Percentiles rank a stretch among this genome's conserved stretches.
Evolutionary conservation across 2,888 invertebrate genomes (phyloP).

Genomic region (Zootermopsis nevadensis): DNA sequence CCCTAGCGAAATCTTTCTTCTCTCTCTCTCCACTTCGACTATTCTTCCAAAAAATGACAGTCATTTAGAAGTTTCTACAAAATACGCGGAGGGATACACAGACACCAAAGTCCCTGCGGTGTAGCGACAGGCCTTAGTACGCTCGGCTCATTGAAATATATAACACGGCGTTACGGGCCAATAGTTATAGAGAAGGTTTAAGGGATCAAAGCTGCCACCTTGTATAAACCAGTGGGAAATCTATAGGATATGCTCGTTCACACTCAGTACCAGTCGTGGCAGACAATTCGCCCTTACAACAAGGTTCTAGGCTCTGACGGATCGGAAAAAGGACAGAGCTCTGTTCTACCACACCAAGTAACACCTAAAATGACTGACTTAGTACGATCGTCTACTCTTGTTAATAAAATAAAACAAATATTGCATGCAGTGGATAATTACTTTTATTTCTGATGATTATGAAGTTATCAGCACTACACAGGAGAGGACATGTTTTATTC

Average conservation of each 20-base stretch:
- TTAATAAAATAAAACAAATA: too few species aligned
- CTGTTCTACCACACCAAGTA: too few species aligned
- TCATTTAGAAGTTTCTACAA: slow-evolving; percentile 6
- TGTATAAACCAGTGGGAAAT: slow-evolving; percentile 33
- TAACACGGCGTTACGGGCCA: slow-evolving; percentile 18
- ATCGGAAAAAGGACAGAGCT: too few species aligned
- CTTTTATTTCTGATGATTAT: too few species aligned
- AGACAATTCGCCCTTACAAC: too few species aligned
- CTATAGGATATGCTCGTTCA: slow-evolving; percentile 22
- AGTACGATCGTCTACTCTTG: too few species aligned
- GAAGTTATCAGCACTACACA: too few species aligned
- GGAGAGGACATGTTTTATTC: too few species aligned
- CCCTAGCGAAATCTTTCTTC: not conserved
- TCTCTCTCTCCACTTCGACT: not conserved
- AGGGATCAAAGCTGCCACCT: slow-evolving; percentile 28
- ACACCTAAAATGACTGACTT: too few species aligned
- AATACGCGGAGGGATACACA: not conserved
- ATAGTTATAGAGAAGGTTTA: slow-evolving; percentile 40
- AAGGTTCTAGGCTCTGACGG: too few species aligned
- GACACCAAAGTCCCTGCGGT: slow-evolving; percentile 4
- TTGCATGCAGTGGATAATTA: too few species aligned
- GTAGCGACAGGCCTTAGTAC: not conserved
- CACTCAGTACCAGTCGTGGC: not conserved
- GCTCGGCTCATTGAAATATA: slow-evolving; percentile 34
- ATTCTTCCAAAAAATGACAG: slow-evolving; percentile 34